phyloP scores from a whole-genome alignment of 2,113 vertebrate species.

The Nannospalax galili region DNA sequence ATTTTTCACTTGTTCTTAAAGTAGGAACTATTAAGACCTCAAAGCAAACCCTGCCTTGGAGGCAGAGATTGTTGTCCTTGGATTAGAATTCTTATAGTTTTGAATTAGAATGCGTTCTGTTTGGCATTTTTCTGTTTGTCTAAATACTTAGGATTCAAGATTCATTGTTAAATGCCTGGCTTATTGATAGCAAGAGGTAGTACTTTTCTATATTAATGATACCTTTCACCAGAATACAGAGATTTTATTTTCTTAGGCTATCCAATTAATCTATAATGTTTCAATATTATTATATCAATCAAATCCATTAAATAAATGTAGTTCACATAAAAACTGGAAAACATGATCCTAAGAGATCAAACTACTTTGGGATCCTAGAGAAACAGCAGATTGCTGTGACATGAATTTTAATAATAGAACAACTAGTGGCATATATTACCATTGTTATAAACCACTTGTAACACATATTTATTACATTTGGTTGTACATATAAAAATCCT shows the following conservation, averaged over 20 bases:
- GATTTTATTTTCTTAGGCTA: neutral
- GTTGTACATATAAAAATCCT: constrained; percentile 46
- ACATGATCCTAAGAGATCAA: constrained; percentile 37
- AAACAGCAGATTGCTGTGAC: constrained; percentile 24
- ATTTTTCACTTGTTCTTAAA: constrained; percentile 35
- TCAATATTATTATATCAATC: constrained; percentile 54
- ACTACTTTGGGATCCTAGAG: constrained; percentile 22
- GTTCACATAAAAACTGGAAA: constrained; percentile 51
- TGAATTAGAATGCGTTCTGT: constrained; percentile 30
- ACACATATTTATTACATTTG: constrained; percentile 52
- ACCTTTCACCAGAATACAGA: neutral
- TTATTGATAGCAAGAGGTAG: neutral
- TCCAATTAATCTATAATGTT: constrained; percentile 47
- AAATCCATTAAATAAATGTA: constrained; percentile 52
- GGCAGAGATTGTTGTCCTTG: neutral
- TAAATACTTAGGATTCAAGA: constrained; percentile 43
- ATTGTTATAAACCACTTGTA: constrained; percentile 19
- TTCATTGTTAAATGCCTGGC: constrained; percentile 11
- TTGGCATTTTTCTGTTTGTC: constrained; percentile 1
- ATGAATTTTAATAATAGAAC: constrained; percentile 47
- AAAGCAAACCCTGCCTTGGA: neutral
- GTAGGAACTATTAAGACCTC: neutral
- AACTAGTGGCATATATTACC: neutral
- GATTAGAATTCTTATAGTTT: neutral
- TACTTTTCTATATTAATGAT: constrained; percentile 10